These are phyloP conservation scores for Phthorimaea operculella DNA, from an alignment of 1,140 invertebrate species.

Conservation along the genomic window DNA sequence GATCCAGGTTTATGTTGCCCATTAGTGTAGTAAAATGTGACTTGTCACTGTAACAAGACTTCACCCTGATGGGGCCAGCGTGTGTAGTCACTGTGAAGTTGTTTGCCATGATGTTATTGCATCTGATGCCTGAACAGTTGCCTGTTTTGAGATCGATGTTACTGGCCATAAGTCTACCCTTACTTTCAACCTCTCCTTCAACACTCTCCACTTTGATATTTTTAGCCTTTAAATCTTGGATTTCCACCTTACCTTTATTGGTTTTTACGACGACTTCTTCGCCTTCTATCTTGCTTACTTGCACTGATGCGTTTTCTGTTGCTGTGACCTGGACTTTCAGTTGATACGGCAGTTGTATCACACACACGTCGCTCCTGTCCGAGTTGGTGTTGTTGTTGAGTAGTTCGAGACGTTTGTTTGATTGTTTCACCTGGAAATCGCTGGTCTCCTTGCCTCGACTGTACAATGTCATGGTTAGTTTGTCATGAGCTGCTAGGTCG, in stretches of 20 bases:
- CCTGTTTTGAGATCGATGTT: constrained; percentile 61
- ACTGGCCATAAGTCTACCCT: constrained; percentile 53
- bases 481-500: constrained; percentile 54
- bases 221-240: constrained; percentile 52
- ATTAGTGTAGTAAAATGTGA: constrained; percentile 61
- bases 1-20: constrained; percentile 54
- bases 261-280: constrained; percentile 60
- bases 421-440: constrained; percentile 62
- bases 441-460: constrained; percentile 53
- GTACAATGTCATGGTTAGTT: constrained; percentile 58
- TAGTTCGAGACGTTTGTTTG: constrained; percentile 61
- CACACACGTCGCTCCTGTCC: constrained; percentile 54
- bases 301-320: constrained; percentile 54
- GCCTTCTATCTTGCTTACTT: constrained; percentile 52
- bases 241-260: constrained; percentile 47
- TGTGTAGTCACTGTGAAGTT: constrained; percentile 49
- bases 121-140: constrained; percentile 40
- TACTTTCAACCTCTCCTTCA: constrained; percentile 46
- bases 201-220: constrained; percentile 55
- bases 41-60: constrained; percentile 64
- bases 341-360: constrained; percentile 61
- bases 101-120: constrained; percentile 61
- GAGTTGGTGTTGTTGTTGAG: constrained; percentile 52
- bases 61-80: constrained; percentile 52
- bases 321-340: constrained; percentile 60